These are phyloP conservation scores for Pentamera pediparva DNA, from an alignment of 53 echinoderm and acorn worm species.

Conservation along the genomic window DNA sequence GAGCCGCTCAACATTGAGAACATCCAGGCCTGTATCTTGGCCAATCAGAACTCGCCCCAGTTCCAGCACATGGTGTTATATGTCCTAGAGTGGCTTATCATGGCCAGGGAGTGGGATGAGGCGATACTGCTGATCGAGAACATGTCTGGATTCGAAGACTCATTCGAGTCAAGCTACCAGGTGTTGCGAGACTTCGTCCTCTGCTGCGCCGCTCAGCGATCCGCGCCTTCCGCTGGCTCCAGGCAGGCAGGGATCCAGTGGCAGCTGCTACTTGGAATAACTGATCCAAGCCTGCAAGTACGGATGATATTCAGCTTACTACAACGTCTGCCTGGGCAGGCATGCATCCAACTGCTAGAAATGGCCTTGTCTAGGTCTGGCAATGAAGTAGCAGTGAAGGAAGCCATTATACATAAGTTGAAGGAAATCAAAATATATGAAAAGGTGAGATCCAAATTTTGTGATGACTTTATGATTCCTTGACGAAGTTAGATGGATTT, in stretches of 20 bases:
- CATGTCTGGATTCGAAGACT: conserved; percentile 7
- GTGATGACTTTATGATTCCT: background rate
- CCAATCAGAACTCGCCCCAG: conserved; percentile 41
- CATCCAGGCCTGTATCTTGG: conserved; percentile 44
- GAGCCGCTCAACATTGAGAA: conserved; percentile 40
- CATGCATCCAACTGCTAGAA: conserved; percentile 65
- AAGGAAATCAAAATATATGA: conserved; percentile 74
- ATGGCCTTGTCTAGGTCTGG: conserved; percentile 46
- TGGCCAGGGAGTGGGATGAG: conserved; percentile 59
- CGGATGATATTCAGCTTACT: conserved; percentile 60
- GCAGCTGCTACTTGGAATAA: conserved; percentile 52
- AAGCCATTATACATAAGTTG: conserved; percentile 42
- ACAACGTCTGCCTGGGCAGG: conserved; percentile 54
- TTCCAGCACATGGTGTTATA: conserved; percentile 53
- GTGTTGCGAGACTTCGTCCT: conserved; percentile 73
- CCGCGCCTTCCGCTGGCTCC: conserved; percentile 37
- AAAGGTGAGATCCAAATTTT: conserved; percentile 49
- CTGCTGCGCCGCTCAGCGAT: conserved; percentile 59
- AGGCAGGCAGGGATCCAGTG: conserved; percentile 14
- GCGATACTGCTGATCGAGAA: conserved; percentile 53
- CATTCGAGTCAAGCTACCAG: conserved; percentile 29
- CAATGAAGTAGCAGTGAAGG: conserved; percentile 5
- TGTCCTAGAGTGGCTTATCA: conserved; percentile 55
- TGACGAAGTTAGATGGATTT: background rate
- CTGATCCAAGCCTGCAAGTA: conserved; percentile 46